Evolutionary conservation across 35 echinoderm and acorn worm genomes (phyloP).

Genomic region (Stichopus chloronotus): DNA sequence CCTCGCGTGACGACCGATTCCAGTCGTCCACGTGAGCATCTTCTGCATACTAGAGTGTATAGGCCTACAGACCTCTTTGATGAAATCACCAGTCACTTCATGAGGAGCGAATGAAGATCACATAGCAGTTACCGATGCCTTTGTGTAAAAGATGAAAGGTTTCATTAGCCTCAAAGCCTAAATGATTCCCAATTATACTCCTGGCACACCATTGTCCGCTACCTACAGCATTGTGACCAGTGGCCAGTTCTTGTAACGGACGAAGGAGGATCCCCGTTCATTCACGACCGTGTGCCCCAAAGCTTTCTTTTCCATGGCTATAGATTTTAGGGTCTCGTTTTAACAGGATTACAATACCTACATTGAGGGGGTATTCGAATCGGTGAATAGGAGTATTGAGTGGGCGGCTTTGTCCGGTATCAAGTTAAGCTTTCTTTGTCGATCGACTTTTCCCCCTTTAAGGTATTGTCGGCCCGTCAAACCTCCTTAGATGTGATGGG

Average conservation of each 20-base stretch:
- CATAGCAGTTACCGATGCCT: background rate
- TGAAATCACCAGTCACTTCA: too few relatives aligned
- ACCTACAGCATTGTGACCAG: constrained; percentile 31
- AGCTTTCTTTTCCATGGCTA: background rate
- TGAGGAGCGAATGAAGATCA: background rate
- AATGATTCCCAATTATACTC: constrained; percentile 27
- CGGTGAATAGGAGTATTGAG: constrained; percentile 28
- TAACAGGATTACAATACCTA: constrained; percentile 47
- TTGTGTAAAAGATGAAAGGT: background rate
- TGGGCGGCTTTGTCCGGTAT: constrained; percentile 29
- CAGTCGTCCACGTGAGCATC: too few relatives aligned
- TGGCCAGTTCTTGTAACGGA: background rate
- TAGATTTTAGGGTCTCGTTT: constrained; percentile 11
- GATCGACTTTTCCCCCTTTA: background rate
- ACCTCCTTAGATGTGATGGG: constrained; percentile 23
- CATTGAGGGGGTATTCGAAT: background rate
- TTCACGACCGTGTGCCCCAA: constrained; percentile 24
- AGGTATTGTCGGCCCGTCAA: constrained; percentile 7
- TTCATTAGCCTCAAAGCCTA: constrained; percentile 44
- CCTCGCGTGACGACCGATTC: too few relatives aligned
- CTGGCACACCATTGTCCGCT: background rate
- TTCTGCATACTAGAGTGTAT: too few relatives aligned
- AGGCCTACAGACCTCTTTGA: too few relatives aligned
- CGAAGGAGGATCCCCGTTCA: background rate
- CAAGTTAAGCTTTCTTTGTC: constrained; percentile 44